Base-by-base conservation (phyloP, 2,888 invertebrate species). In the Troides aeacus region DNA sequence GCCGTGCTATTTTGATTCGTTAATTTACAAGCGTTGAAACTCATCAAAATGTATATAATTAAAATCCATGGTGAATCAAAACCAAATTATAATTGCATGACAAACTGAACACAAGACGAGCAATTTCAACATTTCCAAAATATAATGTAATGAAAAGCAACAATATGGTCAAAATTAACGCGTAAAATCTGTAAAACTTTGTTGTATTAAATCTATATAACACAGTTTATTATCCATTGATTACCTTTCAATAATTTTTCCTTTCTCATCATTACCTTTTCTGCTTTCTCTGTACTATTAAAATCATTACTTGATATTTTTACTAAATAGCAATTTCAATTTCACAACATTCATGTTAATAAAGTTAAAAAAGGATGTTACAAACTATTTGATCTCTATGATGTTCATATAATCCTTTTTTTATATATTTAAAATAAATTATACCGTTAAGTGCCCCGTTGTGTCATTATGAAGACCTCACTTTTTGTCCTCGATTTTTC, bases 401-500 rank as follows among this genome's bases (percentile, higher is more conserved):
- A 4, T 12, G 6, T 53, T 53, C 46, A 1, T 12, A 0, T 15
- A 46, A 15, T 15, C 46, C 2, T 46, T 46, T 46, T 15, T 15
- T 46, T 46, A 12, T 46, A 46, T 15, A 46, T 46, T 46, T 46
- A 46, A 46, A 53, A 53, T n/a, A n/a, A 53, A 53, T 53, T 18
- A 53, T 53, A 53, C 46, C 18, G 1, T 53, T 53, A 53, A 18
- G 7, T n/a, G 0, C n/a, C 4, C 1, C 18, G 0, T n/a, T n/a
- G 6, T n/a, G n/a, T 15, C n/a, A 53, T n/a, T 53, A 53, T n/a
- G 53, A 6, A 53, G 12, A 58, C 12, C 57, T 58, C 12, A 58
- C 7, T 10, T 58, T 23, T 58, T 58, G 15, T 24, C 0, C 57
- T 12, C 84, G 85, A 91, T 91, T 89, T 91, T 86, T 89, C 89